phyloP scores from a whole-genome alignment of 2,888 invertebrate genomes.

The Cryptops parisi region DNA sequence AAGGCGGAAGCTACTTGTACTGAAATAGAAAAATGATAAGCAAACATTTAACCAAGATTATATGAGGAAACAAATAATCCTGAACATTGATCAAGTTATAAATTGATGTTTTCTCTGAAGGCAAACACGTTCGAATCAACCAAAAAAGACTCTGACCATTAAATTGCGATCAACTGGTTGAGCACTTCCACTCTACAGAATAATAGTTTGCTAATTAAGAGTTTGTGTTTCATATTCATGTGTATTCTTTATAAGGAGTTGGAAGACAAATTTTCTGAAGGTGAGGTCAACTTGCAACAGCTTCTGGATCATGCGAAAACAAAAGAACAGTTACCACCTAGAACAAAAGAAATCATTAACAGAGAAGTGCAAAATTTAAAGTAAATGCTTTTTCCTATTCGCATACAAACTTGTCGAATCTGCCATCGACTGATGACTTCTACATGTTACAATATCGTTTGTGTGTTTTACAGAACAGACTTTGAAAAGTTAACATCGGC shows the following conservation, averaged over 20 bases:
- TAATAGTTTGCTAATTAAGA: no score
- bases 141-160: no score
- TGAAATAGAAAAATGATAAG: no score
- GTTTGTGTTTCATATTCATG: not conserved
- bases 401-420: no score
- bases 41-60: no score
- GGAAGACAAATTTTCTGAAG: slow-evolving; percentile 59
- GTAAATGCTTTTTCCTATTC: slow-evolving; percentile 28
- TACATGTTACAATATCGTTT: not conserved
- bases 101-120: no score
- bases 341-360: slow-evolving; percentile 72
- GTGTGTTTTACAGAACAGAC: slow-evolving; percentile 11
- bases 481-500: slow-evolving; percentile 16
- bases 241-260: slow-evolving; percentile 41
- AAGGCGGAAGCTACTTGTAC: no score
- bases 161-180: no score
- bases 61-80: no score
- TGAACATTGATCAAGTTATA: no score
- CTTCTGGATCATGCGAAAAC: slow-evolving; percentile 51
- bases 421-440: not conserved
- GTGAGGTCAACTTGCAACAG: slow-evolving; percentile 58
- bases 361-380: slow-evolving; percentile 59
- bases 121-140: no score
- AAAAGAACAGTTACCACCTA: slow-evolving; percentile 52
- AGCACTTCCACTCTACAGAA: no score